A percentile compares a stretch with the other conserved stretches of the same genome.
phyloP scores from a whole-genome alignment of 2,888 invertebrate species.

The Nomada flava region DNA sequence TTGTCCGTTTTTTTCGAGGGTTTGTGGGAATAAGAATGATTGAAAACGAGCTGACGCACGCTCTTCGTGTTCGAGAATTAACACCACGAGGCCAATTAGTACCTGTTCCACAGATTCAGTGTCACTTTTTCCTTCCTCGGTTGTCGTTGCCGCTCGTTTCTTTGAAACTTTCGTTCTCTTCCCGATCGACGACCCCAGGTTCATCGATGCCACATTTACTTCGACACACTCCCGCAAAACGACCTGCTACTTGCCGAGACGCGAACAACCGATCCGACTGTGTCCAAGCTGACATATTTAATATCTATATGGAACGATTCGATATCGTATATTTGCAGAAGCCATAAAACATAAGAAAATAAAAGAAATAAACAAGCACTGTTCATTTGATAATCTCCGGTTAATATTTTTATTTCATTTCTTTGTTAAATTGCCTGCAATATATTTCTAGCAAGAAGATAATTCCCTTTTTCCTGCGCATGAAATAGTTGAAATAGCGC shows the following conservation, averaged over 20 bases:
- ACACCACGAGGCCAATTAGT: conserved; percentile 41
- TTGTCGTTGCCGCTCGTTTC: conserved; percentile 27
- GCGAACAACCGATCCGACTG: neutral
- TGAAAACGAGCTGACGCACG: neutral
- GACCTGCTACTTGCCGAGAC: neutral
- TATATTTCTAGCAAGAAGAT: too few species aligned
- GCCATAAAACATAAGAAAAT: too few species aligned
- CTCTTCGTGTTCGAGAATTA: conserved; percentile 24
- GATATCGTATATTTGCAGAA: too few species aligned
- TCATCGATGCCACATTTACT: neutral
- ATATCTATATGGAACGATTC: too few species aligned
- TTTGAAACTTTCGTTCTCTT: conserved; percentile 65
- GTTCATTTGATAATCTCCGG: too few species aligned
- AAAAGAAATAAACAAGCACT: too few species aligned
- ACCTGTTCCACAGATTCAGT: conserved; percentile 34
- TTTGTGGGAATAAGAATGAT: conserved; percentile 1
- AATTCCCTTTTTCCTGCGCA: too few species aligned
- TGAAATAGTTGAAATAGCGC: too few species aligned
- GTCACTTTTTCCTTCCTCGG: conserved; percentile 47
- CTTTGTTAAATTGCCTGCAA: too few species aligned
- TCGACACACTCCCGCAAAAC: neutral
- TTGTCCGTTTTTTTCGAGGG: neutral
- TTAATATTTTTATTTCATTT: too few species aligned
- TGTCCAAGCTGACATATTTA: too few species aligned
- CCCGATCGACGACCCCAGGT: conserved; percentile 44